Evolutionary conservation across 2,888 invertebrate genomes (phyloP), one percentile per base, ranked within the genome.

Genomic region (Peribatodes rhomboidaria): DNA sequence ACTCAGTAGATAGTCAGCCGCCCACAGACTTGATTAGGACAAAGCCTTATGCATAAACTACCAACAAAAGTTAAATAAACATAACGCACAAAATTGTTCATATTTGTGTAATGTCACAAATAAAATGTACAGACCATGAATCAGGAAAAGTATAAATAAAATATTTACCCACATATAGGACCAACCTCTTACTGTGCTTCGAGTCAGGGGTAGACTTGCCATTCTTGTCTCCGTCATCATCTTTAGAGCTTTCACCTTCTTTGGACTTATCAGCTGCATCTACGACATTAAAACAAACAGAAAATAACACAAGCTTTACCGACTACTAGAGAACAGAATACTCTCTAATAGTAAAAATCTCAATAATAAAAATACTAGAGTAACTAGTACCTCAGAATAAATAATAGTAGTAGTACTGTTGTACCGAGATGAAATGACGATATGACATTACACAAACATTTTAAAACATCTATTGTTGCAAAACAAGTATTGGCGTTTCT

Each of bases 151-250:
- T 10, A 11, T 20, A 42, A 18, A 42, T 10, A 18, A 18, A 42
- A 20, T 20, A 16, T 42, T 16, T 42, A 42, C 42, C 42, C 42
- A 42, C 42, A 42, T 46, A 46, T 22, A 22, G 55, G 65, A 83
- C 80, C 70, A 75, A 90, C 91, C 91, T 89, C 82, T 83, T 87
- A 78, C 85, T 91, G 73, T 78, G 83, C 75, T 86, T 88, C 61
- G 57, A 61, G 39, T 61, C 87, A 33, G 86, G 81, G 7, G 85
- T 79, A 10, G 74, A 56, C 70, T 85, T 85, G 39, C 87, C 89
- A 69, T 88, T 86, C 65, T 88, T 88, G 35, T 88, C 85, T 13
- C 69, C 69, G 11, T 73, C 61, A 10, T 84, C 84, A 2, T 82
- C 85, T 70, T 88, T 87, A 6, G 83, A 79, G 65, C 70, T 75